Evolutionary conservation across 2,113 vertebrate genomes (phyloP), one percentile per base, ranked within the genome.

Genomic region (Colius striatus): DNA sequence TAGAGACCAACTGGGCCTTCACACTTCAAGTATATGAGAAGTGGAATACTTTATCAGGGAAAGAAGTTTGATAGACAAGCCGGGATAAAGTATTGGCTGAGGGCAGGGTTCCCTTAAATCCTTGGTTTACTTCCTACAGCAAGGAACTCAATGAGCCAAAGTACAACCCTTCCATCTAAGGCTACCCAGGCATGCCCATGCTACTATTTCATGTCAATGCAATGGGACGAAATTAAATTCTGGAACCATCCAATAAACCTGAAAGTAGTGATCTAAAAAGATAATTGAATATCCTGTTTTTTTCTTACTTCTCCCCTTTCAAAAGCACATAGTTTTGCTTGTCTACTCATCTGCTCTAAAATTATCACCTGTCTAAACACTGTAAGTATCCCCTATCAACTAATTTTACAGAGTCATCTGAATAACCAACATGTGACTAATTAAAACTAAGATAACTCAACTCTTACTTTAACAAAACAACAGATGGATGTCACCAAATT

Each of bases 401-500:
- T 77, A 25, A 89, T 58, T 74, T 75, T 70, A 74, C 4, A 21
- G n/a, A 71, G 20, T 54, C 34, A 78, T 11, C 30, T 57, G 50
- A 85, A 15, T 38, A 80, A 53, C 48, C 51, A 63, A 48, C 36
- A 71, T 1, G 2, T 16, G 41, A 78, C 7, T 9, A 87, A 57
- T 25, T 27, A 75, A 63, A 92, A 48, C 16, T 21, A 81, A 55
- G 34, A 55, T 30, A 75, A 62, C 45, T 82, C 54, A 60, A 27
- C 38, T 29, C 58, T 32, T 58, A 50, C 14, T 63, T 93, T 7
- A 80, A 9, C 23, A 74, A 70, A 83, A 62, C 9, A 76, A 73
- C 0, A 13, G 68, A 50, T 0, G 0, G 36, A 73, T 0, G 0
- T 41, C 47, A 73, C 16, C 11, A 73, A 41, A 45, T 6, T 14